phyloP scores from a whole-genome alignment of 1,140 invertebrate genomes.

The Drosophila chauvacae region DNA sequence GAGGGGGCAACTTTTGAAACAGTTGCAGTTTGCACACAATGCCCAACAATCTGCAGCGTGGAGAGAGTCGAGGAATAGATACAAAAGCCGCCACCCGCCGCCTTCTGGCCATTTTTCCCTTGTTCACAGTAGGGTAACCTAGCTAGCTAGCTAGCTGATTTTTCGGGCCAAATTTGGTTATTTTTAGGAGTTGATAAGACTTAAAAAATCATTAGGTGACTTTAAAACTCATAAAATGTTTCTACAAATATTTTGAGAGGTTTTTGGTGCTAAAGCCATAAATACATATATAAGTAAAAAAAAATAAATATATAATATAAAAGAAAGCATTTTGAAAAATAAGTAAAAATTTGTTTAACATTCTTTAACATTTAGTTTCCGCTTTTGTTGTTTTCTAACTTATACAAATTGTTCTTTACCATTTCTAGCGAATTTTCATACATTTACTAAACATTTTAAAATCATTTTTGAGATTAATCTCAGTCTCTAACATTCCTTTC shows the following conservation, averaged over 20 bases:
- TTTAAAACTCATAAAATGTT: not conserved
- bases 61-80: slow-evolving; percentile 33
- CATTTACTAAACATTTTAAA: too few relatives aligned
- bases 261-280: too few relatives aligned
- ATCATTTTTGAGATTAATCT: too few relatives aligned
- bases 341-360: not conserved
- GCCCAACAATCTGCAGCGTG: slow-evolving; percentile 40
- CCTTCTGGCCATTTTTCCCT: slow-evolving; percentile 14
- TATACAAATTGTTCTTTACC: too few relatives aligned
- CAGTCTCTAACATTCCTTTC: not conserved
- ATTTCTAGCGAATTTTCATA: too few relatives aligned
- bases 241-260: too few relatives aligned
- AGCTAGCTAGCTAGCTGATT: too few relatives aligned
- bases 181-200: not conserved
- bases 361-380: not conserved
- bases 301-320: not conserved
- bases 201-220: too few relatives aligned
- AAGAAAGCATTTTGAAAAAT: not conserved
- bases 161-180: not conserved
- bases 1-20: slow-evolving; percentile 69
- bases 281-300: too few relatives aligned
- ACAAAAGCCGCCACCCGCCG: slow-evolving; percentile 37
- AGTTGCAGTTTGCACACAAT: slow-evolving; percentile 78
- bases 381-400: not conserved
- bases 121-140: not conserved